A percentile compares a stretch with the other conserved stretches of the same genome.
These are phyloP conservation scores for Lophius piscatorius DNA, from an alignment of 2,113 vertebrate genomes.

Conservation along the genomic window DNA sequence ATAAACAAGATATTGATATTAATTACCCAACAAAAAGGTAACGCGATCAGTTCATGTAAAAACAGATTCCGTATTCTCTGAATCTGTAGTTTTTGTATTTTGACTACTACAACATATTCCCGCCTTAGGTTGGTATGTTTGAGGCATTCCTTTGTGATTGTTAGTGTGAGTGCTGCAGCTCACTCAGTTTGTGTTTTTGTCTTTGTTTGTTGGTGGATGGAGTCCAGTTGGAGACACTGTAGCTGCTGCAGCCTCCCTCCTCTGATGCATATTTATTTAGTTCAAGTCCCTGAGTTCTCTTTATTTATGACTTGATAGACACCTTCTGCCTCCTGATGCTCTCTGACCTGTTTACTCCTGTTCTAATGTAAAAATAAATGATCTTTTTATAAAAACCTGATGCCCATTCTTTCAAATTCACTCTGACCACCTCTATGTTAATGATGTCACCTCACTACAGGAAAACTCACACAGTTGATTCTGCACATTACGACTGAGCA, in stretches of 20 bases:
- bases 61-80: conserved; percentile 12
- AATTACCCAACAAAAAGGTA: background rate
- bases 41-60: background rate
- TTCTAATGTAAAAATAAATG: conserved; percentile 75
- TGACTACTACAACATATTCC: conserved; percentile 37
- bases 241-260: conserved; percentile 26
- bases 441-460: too few species aligned
- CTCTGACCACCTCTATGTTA: too few species aligned
- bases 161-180: conserved; percentile 8
- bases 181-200: background rate
- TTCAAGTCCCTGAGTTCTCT: conserved; percentile 22
- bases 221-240: conserved; percentile 64
- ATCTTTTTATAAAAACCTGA: conserved; percentile 45
- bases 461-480: too few species aligned
- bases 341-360: conserved; percentile 54
- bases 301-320: conserved; percentile 63
- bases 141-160: conserved; percentile 3
- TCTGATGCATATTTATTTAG: conserved; percentile 65
- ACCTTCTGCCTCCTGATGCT: conserved; percentile 8
- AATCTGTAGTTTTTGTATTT: conserved; percentile 29
- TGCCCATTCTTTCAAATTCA: background rate
- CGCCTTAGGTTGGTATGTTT: conserved; percentile 11
- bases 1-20: background rate
- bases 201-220: background rate
- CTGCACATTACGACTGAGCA: too few species aligned